Evolutionary conservation across 2,113 vertebrate genomes (phyloP).

Genomic region (Lates calcarifer): DNA sequence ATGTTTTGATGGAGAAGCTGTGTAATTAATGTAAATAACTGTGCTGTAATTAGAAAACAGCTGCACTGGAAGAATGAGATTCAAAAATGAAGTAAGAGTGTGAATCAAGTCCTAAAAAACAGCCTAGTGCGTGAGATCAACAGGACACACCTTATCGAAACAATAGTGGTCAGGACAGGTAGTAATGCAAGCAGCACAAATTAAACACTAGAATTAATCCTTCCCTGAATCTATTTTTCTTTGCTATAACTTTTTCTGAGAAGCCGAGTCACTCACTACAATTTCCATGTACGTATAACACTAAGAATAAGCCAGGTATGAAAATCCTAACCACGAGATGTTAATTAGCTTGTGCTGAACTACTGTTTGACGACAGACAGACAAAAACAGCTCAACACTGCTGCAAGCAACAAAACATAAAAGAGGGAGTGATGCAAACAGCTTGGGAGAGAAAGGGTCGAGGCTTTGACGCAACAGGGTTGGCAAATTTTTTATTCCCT

Average conservation of each 20-base stretch:
- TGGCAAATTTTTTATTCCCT: slow-evolving; percentile 36
- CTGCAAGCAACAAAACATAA: slow-evolving; percentile 14
- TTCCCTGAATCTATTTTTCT: neutral
- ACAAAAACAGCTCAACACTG: slow-evolving; percentile 16
- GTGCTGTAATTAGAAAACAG: neutral
- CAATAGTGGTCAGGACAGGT: neutral
- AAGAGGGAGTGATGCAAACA: slow-evolving; percentile 6
- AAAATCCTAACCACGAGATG: slow-evolving; percentile 61
- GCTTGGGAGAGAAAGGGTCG: slow-evolving; percentile 39
- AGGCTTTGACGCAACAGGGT: slow-evolving; percentile 5
- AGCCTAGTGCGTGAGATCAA: neutral
- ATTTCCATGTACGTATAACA: neutral
- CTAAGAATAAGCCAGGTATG: slow-evolving; percentile 32
- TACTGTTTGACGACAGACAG: neutral
- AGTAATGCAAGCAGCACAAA: neutral
- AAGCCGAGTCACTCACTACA: neutral
- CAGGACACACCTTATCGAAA: neutral
- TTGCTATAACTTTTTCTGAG: neutral
- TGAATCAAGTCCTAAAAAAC: neutral
- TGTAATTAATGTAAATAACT: neutral
- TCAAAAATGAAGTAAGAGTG: neutral
- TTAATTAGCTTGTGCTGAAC: slow-evolving; percentile 13
- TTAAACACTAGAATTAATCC: neutral
- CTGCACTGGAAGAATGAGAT: neutral
- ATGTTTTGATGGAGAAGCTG: slow-evolving; percentile 1